Evolutionary conservation across 2,888 invertebrate species (phyloP).

Genomic region (Caenorhabditis sp.): DNA sequence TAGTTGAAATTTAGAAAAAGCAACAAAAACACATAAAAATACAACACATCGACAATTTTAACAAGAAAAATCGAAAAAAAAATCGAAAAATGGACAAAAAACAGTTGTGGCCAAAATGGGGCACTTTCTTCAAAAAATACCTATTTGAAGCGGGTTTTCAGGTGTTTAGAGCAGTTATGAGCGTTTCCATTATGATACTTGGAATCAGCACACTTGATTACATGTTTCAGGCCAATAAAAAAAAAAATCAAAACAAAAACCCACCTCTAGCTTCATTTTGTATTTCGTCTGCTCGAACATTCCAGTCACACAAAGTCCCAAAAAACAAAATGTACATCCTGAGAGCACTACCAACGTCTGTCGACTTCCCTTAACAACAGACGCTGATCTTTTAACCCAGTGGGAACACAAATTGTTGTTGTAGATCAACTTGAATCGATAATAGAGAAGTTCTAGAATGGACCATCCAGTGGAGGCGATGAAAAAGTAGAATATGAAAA

Average conservation of each 20-base stretch:
- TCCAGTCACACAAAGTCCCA: conserved; percentile 31
- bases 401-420: conserved; percentile 9
- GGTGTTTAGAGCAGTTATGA: too few relatives aligned
- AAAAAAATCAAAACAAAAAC: neutral
- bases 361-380: neutral
- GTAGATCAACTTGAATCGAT: conserved; percentile 52
- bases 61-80: too few relatives aligned
- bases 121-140: too few relatives aligned
- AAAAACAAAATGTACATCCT: neutral
- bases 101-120: too few relatives aligned
- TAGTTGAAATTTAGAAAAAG: too few relatives aligned
- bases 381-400: conserved; percentile 32
- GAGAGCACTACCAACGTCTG: conserved; percentile 8
- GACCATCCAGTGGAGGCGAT: conserved; percentile 41
- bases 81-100: too few relatives aligned
- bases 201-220: too few relatives aligned
- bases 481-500: conserved; percentile 44
- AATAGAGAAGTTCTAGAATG: conserved; percentile 55
- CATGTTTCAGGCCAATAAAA: too few relatives aligned
- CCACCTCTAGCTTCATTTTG: conserved; percentile 42
- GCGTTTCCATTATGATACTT: too few relatives aligned
- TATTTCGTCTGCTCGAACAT: conserved; percentile 46
- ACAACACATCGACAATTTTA: too few relatives aligned
- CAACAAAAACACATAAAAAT: too few relatives aligned
- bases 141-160: too few relatives aligned